phyloP scores from a whole-genome alignment of 2,113 vertebrate species.

The Oncorhynchus nerka region DNA sequence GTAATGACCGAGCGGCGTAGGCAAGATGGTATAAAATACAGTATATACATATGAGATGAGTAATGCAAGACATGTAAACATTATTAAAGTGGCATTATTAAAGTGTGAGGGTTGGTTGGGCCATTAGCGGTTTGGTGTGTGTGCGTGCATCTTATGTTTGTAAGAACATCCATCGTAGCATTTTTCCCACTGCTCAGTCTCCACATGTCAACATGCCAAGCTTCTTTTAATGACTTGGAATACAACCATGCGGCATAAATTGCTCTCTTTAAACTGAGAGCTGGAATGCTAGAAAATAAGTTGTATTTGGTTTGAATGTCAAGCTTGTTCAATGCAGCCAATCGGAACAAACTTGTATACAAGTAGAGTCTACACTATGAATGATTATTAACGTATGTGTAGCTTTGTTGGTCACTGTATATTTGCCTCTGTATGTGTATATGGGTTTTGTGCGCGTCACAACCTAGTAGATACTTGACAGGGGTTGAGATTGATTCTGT shows the following conservation, averaged over 20 bases:
- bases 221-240: constrained; percentile 53
- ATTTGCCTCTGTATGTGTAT: too few species aligned
- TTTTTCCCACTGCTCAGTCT: constrained; percentile 29
- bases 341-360: background rate
- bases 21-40: too few species aligned
- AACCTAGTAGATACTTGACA: constrained; percentile 12
- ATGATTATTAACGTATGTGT: background rate
- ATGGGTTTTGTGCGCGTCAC: background rate
- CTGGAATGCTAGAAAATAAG: constrained; percentile 34
- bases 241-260: constrained; percentile 43
- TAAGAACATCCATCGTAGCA: background rate
- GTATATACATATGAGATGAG: too few species aligned
- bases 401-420: background rate
- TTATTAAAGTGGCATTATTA: too few species aligned
- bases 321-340: background rate
- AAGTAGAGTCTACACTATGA: background rate
- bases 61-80: too few species aligned
- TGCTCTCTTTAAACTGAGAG: constrained; percentile 30
- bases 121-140: background rate
- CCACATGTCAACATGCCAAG: constrained; percentile 40
- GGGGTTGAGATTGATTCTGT: constrained; percentile 23
- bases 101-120: background rate
- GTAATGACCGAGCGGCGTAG: too few species aligned
- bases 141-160: background rate
- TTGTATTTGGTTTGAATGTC: background rate